Base-by-base conservation (phyloP, 1,140 invertebrate genomes). In the Sinonovacula constricta region DNA sequence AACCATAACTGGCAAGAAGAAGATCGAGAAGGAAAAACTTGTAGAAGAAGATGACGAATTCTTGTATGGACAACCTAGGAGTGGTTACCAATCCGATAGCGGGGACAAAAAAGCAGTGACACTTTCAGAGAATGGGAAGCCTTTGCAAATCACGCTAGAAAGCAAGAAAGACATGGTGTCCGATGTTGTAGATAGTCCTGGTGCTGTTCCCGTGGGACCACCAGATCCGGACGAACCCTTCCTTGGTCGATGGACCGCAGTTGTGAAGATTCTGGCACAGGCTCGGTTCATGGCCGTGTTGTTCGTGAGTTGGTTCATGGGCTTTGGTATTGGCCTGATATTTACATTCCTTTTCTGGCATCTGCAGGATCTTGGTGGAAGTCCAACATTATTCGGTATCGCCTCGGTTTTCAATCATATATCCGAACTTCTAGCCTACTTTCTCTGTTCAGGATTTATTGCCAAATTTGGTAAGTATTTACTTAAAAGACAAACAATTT, bases 321-420 rank as follows among this genome's bases (percentile, higher is more conserved):
- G 98, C 59, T 98, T 99, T 88, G 98, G 98, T n/a, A 98, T 99
- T 85, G 98, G 98, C 0, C 92, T 99, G 79, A 98, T 99, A 75
- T 99, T 99, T 91, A 98, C 98, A 1, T 99, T 99, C 91, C 94
- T 99, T 28, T 99, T 99, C 92, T 99, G 98, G 98, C 98, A 99
- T 92, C 93, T 99, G 39, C 96, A 89, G 93, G 98, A 99, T 89
- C 96, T 97, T 85, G 97, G 97, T 2, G 98, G 98, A 18, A 95
- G 97, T 0, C 98, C 98, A 3, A 99, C 98, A 0, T 93, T 99
- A 0, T 99, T 99, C 87, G 98, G 98, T 62, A 95, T 99, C 26
- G 97, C 98, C 0, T 99, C 98, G 0, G 97, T 99, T 45, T 98
- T 99, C 87, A 99, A 99, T 92, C 98, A 99, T 90, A 95, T 99